A percentile compares a stretch with the other conserved stretches of the same genome.
Evolutionary conservation across 2,113 vertebrate genomes (phyloP).

Genomic region (Paedocypris sp.): DNA sequence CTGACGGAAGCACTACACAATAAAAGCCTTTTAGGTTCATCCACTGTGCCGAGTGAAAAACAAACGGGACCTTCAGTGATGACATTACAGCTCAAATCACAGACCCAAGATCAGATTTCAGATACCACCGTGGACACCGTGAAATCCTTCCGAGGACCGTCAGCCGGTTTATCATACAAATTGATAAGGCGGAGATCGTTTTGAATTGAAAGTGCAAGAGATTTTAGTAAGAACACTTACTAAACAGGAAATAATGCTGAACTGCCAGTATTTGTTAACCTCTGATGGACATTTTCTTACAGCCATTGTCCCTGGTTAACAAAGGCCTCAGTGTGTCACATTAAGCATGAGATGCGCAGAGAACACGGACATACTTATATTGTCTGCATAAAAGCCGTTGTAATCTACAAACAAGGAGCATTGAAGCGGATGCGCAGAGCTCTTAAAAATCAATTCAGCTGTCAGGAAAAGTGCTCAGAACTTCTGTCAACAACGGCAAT

Average conservation of each 20-base stretch:
- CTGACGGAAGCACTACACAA: not conserved
- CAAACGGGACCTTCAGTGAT: not conserved
- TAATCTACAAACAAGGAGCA: no score
- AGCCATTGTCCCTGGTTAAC: constrained; percentile 8
- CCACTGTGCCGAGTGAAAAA: not conserved
- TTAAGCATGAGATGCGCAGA: constrained; percentile 6
- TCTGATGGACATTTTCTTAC: constrained; percentile 1
- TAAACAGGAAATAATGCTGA: not conserved
- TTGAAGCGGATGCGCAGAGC: no score
- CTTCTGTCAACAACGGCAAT: no score
- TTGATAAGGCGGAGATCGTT: not conserved
- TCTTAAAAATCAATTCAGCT: no score
- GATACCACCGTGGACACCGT: not conserved
- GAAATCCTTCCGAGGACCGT: not conserved
- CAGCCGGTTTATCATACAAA: not conserved
- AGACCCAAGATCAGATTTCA: not conserved
- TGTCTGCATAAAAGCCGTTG: not conserved
- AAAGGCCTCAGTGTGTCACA: constrained; percentile 9
- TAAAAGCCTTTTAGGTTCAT: not conserved
- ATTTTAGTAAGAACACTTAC: not conserved
- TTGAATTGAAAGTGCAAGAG: not conserved
- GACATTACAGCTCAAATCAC: not conserved
- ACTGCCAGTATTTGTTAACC: not conserved
- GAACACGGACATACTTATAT: not conserved
- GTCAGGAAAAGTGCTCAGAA: no score